Percentiles rank a stretch among this genome's conserved stretches.
Evolutionary conservation across 2,888 invertebrate species (phyloP).

Genomic region (Volucella zonaria): DNA sequence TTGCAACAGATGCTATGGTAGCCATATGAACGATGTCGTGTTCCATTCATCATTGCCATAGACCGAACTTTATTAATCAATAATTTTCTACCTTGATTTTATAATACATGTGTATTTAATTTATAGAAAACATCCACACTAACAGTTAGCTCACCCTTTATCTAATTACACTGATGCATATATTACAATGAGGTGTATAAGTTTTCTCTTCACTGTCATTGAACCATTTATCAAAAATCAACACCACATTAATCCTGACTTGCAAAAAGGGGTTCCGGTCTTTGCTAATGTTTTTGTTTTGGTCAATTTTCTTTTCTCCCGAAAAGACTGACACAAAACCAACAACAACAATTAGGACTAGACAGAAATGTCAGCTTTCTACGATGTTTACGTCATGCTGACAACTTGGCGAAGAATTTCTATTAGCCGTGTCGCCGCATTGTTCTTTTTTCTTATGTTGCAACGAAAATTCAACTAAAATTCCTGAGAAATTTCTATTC

Average conservation of each 20-base stretch:
- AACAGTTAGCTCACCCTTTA: no score
- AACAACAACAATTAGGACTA: neutral
- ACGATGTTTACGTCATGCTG: slow-evolving; percentile 70
- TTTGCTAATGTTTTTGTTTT: slow-evolving; percentile 51
- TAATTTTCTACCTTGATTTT: no score
- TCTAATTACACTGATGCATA: no score
- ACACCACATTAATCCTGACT: neutral
- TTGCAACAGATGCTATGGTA: no score
- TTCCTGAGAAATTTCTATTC: neutral
- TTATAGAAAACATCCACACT: no score
- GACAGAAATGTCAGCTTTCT: slow-evolving; percentile 54
- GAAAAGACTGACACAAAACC: neutral
- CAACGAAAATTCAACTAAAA: neutral
- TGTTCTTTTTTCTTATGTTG: slow-evolving; percentile 29
- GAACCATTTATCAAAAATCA: no score
- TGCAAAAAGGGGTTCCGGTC: slow-evolving; percentile 26
- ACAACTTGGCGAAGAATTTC: slow-evolving; percentile 68
- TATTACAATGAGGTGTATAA: no score
- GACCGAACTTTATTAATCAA: no score
- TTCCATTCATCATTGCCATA: no score
- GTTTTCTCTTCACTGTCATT: no score
- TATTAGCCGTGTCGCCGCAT: neutral
- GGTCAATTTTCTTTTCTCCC: slow-evolving; percentile 25
- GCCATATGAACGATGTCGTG: no score
- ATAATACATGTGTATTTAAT: no score